Conservation (phyloP, 2,113 vertebrate genomes). For the Charadrius vociferus region DNA sequence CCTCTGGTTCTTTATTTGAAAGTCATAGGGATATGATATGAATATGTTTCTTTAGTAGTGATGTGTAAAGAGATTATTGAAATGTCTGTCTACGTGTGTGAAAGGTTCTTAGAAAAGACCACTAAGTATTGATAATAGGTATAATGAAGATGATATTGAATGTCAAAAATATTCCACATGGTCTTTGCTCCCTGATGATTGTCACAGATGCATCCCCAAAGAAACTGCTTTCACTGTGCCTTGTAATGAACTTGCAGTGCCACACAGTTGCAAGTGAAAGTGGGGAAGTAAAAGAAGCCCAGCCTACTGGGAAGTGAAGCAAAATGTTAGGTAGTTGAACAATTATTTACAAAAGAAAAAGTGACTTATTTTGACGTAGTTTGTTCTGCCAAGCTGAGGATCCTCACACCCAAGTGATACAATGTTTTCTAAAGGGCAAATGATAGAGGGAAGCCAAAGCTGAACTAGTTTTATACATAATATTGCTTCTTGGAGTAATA, state of each 20-base stretch:
- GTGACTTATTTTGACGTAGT: neutral
- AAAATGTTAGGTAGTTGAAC: neutral
- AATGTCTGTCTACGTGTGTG: neutral
- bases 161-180: neutral
- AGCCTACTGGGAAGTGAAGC: neutral
- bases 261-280: neutral
- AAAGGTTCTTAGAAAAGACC: neutral
- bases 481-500: neutral
- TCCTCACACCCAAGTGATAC: neutral
- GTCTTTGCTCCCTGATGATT: neutral
- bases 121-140: neutral
- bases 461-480: neutral
- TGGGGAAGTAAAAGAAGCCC: neutral
- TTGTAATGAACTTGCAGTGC: neutral
- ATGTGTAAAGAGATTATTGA: neutral
- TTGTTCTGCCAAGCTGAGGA: neutral
- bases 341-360: neutral
- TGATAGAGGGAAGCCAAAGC: neutral
- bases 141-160: neutral
- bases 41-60: accelerated
- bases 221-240: neutral
- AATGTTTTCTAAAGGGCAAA: neutral
- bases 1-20: neutral
- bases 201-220: neutral
- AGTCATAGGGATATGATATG: neutral